phyloP scores from a whole-genome alignment of 2,113 vertebrate species.

The Myiozetetes cayanensis region DNA sequence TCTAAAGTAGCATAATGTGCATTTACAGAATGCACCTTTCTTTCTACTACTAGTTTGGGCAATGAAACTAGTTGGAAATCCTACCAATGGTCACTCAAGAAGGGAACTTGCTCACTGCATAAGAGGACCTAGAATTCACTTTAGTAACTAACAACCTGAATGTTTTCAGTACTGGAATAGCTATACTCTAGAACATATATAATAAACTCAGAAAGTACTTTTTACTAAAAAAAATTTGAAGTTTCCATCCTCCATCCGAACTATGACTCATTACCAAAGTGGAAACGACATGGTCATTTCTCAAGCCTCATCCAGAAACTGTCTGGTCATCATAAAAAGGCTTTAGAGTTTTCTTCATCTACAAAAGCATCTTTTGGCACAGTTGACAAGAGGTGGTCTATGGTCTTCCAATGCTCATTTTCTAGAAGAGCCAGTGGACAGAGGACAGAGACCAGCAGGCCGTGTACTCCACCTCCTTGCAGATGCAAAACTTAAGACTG shows the following conservation, averaged over 20 bases:
- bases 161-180: not conserved
- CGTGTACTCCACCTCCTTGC: not conserved
- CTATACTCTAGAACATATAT: not conserved
- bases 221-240: not conserved
- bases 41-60: not conserved
- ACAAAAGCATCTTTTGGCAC: not conserved
- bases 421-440: not conserved
- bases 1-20: accelerated
- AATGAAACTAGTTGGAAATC: not conserved
- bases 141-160: not conserved
- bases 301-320: not conserved
- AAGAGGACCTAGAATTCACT: not conserved
- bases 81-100: not conserved
- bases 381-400: not conserved
- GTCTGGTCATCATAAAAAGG: not conserved
- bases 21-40: not conserved
- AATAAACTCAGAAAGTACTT: not conserved
- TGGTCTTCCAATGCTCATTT: not conserved
- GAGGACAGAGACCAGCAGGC: not conserved
- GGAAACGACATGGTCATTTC: not conserved
- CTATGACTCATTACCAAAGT: not conserved
- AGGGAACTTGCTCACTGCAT: accelerated
- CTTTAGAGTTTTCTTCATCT: not conserved
- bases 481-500: not conserved
- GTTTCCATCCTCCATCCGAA: not conserved